Percentiles rank a stretch among this genome's conserved stretches.
phyloP scores from a whole-genome alignment of 1,140 invertebrate species.

The Lanistes nyassanus region DNA sequence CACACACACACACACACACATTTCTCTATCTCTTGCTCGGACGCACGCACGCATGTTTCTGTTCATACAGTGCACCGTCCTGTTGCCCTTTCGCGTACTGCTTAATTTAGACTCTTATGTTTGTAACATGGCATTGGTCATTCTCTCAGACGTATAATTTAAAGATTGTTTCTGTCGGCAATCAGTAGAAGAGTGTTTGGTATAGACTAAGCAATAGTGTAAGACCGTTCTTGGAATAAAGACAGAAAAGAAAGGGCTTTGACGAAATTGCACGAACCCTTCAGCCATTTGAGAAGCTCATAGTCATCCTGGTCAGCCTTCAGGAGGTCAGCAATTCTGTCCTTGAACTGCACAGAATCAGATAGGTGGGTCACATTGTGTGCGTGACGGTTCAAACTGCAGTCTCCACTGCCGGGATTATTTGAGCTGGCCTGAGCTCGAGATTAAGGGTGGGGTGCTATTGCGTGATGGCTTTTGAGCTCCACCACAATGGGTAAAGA shows the following conservation, averaged over 20 bases:
- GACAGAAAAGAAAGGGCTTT: background rate
- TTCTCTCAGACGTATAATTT: too few species aligned
- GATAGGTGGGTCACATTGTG: background rate
- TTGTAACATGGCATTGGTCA: too few species aligned
- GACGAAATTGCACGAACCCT: constrained; percentile 35
- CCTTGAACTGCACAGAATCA: constrained; percentile 30
- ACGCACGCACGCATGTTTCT: background rate
- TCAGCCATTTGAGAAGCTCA: constrained; percentile 46
- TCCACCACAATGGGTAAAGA: background rate
- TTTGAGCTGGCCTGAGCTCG: background rate
- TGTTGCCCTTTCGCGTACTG: too few species aligned
- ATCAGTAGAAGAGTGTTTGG: background rate
- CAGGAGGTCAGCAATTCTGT: constrained; percentile 31
- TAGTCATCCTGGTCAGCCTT: constrained; percentile 36
- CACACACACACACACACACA: constrained; percentile 1
- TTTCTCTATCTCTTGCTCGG: background rate
- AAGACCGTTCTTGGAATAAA: background rate
- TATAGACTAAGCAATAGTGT: background rate
- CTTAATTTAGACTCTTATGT: too few species aligned
- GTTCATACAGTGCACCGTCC: too few species aligned
- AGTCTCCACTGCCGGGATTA: background rate
- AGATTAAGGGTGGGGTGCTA: background rate
- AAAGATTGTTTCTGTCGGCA: too few species aligned
- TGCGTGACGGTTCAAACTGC: background rate
- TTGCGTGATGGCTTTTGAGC: background rate